These are phyloP conservation scores for Phragmatobia fuliginosa DNA, from an alignment of 2,888 invertebrate genomes.

Conservation along the genomic window DNA sequence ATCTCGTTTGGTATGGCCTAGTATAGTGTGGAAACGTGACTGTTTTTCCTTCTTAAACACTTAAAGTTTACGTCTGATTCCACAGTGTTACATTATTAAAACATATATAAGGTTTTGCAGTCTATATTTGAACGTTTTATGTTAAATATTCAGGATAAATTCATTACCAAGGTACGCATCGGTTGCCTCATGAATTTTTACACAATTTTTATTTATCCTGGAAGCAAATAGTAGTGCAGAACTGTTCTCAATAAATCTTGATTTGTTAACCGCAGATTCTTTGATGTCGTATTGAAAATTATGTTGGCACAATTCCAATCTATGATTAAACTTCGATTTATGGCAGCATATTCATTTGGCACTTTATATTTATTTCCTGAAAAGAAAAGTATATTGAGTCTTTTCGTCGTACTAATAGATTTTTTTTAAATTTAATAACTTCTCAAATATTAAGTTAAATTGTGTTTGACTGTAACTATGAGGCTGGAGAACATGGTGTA, in stretches of 20 bases:
- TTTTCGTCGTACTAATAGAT: no score
- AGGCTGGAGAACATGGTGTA: no score
- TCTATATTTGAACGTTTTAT: no score
- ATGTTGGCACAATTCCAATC: conserved; percentile 34
- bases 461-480: no score
- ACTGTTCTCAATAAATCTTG: neutral
- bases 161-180: conserved; percentile 6
- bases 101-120: no score
- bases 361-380: neutral
- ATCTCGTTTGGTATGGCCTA: neutral
- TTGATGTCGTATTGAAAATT: conserved; percentile 24
- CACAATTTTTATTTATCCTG: neutral
- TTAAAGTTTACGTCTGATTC: neutral
- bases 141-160: neutral
- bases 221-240: neutral
- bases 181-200: neutral
- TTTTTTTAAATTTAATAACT: no score
- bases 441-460: no score
- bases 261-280: neutral
- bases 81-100: conserved; percentile 14
- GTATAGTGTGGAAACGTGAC: neutral
- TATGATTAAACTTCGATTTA: conserved; percentile 16
- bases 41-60: neutral
- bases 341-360: neutral
- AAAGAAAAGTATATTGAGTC: neutral